A percentile compares a stretch with the other conserved stretches of the same genome.
phyloP scores from a whole-genome alignment of 2,797 vertebrate genomes.

The Meda fulgida region DNA sequence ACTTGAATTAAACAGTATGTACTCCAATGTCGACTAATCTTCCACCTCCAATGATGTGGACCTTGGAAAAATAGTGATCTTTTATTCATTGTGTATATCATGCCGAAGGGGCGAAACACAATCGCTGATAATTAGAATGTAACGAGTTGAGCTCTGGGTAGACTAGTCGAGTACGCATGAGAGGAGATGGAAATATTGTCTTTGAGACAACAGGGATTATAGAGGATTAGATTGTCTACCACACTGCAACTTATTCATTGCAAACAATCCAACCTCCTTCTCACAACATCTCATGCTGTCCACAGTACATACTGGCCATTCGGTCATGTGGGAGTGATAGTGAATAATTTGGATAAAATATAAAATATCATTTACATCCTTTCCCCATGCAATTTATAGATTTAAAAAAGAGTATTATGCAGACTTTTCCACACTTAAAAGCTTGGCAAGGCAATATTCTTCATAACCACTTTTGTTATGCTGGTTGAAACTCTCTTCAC shows the following conservation, averaged over 20 bases:
- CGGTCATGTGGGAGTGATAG: background rate
- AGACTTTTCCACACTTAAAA: background rate
- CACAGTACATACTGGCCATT: background rate
- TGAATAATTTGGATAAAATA: background rate
- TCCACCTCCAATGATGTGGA: background rate
- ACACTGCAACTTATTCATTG: slow-evolving; percentile 14
- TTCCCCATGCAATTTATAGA: background rate
- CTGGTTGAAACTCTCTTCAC: too few relatives aligned
- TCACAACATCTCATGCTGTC: background rate
- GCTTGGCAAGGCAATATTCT: background rate
- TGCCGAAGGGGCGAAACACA: background rate
- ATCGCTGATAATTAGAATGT: slow-evolving; percentile 45
- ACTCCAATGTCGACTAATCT: background rate
- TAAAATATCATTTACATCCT: background rate
- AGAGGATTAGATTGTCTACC: slow-evolving; percentile 17
- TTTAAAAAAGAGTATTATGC: background rate
- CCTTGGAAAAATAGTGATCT: background rate
- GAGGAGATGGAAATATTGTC: slow-evolving; percentile 31
- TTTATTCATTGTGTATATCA: background rate
- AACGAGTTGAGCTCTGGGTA: background rate
- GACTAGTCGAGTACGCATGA: background rate
- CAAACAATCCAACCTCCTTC: background rate
- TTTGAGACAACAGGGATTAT: slow-evolving; percentile 38
- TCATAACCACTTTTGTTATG: background rate
- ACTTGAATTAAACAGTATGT: slow-evolving; percentile 13